Evolutionary conservation across 2,113 vertebrate species (phyloP), one percentile per base, ranked within the genome.

Genomic region (Pluvialis apricaria): DNA sequence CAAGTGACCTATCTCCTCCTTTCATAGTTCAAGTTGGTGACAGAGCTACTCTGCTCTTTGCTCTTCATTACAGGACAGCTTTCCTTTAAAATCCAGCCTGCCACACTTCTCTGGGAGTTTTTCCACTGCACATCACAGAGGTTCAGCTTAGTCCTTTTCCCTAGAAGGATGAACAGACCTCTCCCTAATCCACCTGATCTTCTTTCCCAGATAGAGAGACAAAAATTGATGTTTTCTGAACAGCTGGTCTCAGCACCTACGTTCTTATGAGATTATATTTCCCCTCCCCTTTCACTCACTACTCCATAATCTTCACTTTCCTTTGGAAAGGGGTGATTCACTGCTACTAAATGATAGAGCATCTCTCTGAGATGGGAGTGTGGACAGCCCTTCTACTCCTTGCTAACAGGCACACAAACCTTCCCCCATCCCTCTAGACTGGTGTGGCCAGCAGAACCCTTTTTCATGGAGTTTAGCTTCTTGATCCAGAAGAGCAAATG

Each of bases 321-420:
- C 54, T 65, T 80, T 91, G 54, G 49, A 88, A 93, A 85, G 70
- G 38, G 51, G 51, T 25, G 68, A 85, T 88, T 76, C 58, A 42
- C 47, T 73, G 38, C 55, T 88, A 78, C 62, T 58, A 72, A 77
- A 57, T 34, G 36, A 71, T 32, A 73, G 42, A 92, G 36, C 51
- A 44, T 76, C 49, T 88, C 40, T 77, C 78, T 36, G 22, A 91
- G n/a, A 58, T n/a, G 15, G 36, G 40, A 86, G 24, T 15, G 34
- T 65, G 77, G 70, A 79, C 78, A 93, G 87, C 62, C 89, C 71
- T 97, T 91, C 78, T 95, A 40, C 81, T 96, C 91, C 78, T 95
- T 96, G 85, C 61, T 91, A 70, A 86, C 32, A 85, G 84, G 79
- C 89, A 90, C 65, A 75, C 22, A 81, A 88, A 80, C 51, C 62